Evolutionary conservation across 2,888 invertebrate species (phyloP).

Genomic region (Pelosia muscerda): DNA sequence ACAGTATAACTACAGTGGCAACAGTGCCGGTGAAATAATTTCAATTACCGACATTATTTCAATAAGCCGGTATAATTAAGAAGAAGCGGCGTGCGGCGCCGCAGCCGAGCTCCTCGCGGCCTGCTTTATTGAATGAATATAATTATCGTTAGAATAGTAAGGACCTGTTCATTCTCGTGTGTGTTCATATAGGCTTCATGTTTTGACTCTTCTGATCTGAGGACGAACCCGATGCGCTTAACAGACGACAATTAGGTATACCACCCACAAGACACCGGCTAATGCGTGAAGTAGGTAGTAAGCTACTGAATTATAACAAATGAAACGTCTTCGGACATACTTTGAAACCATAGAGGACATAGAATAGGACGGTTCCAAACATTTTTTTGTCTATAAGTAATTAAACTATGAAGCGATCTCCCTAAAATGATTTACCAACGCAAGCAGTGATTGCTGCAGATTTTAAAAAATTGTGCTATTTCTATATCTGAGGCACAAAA

Average conservation of each 20-base stretch:
- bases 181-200: neutral
- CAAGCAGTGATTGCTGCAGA: neutral
- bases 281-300: too few relatives aligned
- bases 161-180: too few relatives aligned
- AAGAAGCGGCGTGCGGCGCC: neutral
- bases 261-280: too few relatives aligned
- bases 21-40: conserved; percentile 1
- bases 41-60: conserved; percentile 7
- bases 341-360: too few relatives aligned
- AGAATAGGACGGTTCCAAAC: too few relatives aligned
- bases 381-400: too few relatives aligned
- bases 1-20: neutral
- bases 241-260: too few relatives aligned
- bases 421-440: too few relatives aligned
- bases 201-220: neutral
- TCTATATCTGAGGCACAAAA: neutral
- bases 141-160: neutral
- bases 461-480: neutral
- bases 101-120: neutral
- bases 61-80: neutral
- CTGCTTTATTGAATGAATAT: neutral
- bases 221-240: too few relatives aligned
- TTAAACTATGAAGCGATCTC: too few relatives aligned
- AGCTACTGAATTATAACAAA: too few relatives aligned
- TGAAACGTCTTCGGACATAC: too few relatives aligned